Evolutionary conservation across 2,113 vertebrate species (phyloP).

Genomic region (Arenaria interpres): DNA sequence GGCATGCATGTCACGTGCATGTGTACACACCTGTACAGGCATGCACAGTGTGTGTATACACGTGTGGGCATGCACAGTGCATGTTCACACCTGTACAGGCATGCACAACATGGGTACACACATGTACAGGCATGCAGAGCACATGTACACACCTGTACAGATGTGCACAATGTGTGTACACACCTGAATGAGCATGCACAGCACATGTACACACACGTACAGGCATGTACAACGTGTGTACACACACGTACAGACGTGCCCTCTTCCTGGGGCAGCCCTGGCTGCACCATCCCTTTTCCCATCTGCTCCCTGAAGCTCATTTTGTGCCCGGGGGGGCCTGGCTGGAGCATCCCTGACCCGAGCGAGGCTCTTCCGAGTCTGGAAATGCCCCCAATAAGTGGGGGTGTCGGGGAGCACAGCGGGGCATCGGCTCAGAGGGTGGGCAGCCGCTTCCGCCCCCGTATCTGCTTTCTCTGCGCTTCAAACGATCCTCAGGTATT

Average conservation of each 20-base stretch:
- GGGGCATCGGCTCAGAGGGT: fast-evolving
- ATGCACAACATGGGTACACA: fast-evolving
- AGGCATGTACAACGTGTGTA: not conserved
- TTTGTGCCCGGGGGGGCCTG: not conserved
- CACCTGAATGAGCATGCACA: not conserved
- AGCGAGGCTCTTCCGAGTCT: fast-evolving
- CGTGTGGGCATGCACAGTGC: not conserved
- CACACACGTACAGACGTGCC: not conserved
- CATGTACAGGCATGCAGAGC: not conserved
- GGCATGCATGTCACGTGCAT: no score
- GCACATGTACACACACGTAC: no score
- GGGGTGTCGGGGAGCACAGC: not conserved
- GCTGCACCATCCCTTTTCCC: not conserved
- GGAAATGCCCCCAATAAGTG: not conserved
- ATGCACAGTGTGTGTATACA: not conserved
- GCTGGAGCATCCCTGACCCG: not conserved
- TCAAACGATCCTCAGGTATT: not conserved
- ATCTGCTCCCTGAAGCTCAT: not conserved
- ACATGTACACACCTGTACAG: no score
- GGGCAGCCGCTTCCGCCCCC: fast-evolving
- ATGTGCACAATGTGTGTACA: fast-evolving
- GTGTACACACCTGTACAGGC: not conserved
- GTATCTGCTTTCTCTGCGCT: not conserved
- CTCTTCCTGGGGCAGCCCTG: not conserved
- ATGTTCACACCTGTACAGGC: not conserved